Base-by-base conservation (phyloP, 2,797 vertebrate genomes). In the Ceryle rudis region DNA sequence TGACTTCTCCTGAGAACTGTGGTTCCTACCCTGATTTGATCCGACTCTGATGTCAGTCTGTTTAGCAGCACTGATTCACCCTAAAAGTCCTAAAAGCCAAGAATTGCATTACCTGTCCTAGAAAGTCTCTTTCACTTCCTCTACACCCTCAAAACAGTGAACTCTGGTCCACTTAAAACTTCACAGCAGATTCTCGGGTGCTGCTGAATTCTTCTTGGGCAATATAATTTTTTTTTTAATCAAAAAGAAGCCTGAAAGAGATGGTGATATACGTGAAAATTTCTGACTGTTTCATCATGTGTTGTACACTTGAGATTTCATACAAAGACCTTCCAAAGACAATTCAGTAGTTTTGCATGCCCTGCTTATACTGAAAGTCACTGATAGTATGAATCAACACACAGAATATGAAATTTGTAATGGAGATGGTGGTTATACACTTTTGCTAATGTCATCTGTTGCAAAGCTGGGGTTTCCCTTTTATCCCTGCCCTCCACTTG, bases 41-140 rank as follows among this genome's bases (percentile, higher is more conserved):
- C 78, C 71, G 96, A 92, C 16, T 39, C 54, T 96, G 86, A 94
- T 79, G 44, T 96, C 74, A 95, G 90, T 74, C 33, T 94, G n/a
- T 66, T 62, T 79, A 67, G 60, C 70, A 93, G 88, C 81, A 65
- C 35, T 81, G 62, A 85, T 58, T 91, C 61, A 86, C 21, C 31
- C 22, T 54, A 26, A 26, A 31, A 70, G 71, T 49, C 57, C 49
- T 47, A 74, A 93, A 93, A 95, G 37, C 29, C 65, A 95, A 72
- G 25, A 90, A 73, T 31, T 62, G 61, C 11, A 90, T 94, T 89
- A 70, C 39, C 35, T 93, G n/a, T 11, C 35, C 79, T 82, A 7
- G 69, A 90, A 95, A 94, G 13, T 12, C 61, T 93, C 25, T 74
- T 81, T 49, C 21, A 35, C 47, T 79, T 90, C 86, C 65, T 91